A percentile compares a stretch with the other conserved stretches of the same genome.
Conservation (phyloP, 1,140 invertebrate genomes). For the Paraescarpia echinospica region DNA sequence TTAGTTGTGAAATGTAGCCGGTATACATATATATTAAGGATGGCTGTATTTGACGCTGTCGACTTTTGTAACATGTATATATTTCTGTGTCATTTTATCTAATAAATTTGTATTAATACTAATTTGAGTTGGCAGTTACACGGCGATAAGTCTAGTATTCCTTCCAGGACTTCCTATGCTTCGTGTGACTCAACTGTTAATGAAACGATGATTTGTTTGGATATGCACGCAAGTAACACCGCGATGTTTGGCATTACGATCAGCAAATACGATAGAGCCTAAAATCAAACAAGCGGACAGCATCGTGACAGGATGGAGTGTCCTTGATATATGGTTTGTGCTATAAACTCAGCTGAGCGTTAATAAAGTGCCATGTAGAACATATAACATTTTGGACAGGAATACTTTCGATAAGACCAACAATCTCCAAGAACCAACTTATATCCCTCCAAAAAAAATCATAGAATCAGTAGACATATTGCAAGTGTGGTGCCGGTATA, state of each 20-base stretch:
- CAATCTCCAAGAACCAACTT: not conserved
- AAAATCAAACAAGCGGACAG: not conserved
- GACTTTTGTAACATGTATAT: conserved; percentile 1
- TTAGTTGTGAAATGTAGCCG: not conserved
- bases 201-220: not conserved
- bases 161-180: not conserved
- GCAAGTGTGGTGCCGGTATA: not conserved
- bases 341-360: not conserved
- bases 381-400: not conserved
- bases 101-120: not conserved
- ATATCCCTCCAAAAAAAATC: not conserved
- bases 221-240: not conserved
- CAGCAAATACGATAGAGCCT: not conserved
- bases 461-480: not conserved
- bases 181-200: not conserved
- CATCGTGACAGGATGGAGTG: not conserved
- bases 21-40: not conserved
- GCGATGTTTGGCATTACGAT: not conserved
- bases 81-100: not conserved
- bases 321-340: not conserved
- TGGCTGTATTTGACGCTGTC: not conserved
- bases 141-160: not conserved
- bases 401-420: not conserved
- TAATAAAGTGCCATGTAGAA: not conserved
- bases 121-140: not conserved